A percentile compares a stretch with the other conserved stretches of the same genome.
Conservation (phyloP, 2,113 vertebrate genomes). For the Channa argus region DNA sequence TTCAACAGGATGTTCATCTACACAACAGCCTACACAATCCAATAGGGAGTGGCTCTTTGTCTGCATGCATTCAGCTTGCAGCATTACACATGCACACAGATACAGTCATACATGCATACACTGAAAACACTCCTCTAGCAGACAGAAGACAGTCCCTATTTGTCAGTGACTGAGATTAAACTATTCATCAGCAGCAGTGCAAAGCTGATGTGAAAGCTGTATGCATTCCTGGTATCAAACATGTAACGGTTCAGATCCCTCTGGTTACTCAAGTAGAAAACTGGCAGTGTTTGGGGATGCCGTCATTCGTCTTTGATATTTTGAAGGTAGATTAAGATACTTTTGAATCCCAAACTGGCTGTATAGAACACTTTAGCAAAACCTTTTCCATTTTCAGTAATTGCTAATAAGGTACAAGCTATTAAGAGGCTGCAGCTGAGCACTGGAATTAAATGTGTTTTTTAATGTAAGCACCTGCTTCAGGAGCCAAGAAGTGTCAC, state of each 20-base stretch:
- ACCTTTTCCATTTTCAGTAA: slow-evolving; percentile 65
- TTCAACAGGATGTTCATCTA: slow-evolving; percentile 27
- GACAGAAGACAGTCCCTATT: slow-evolving; percentile 44
- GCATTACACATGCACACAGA: slow-evolving; percentile 20
- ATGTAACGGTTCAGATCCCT: slow-evolving; percentile 25
- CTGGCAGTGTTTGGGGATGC: slow-evolving; percentile 41
- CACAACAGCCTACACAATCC: slow-evolving; percentile 40
- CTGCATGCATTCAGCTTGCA: slow-evolving; percentile 35
- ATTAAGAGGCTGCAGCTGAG: slow-evolving; percentile 55
- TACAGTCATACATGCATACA: slow-evolving; percentile 27
- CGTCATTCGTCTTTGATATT: slow-evolving; percentile 11
- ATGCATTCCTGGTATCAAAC: slow-evolving; percentile 63
- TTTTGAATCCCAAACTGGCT: slow-evolving; percentile 40
- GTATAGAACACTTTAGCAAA: slow-evolving; percentile 31
- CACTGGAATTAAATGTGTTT: slow-evolving; percentile 56
- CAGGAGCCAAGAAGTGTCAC: slow-evolving; percentile 62
- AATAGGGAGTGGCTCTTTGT: slow-evolving; percentile 70
- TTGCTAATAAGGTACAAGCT: slow-evolving; percentile 57
- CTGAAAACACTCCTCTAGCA: slow-evolving; percentile 26
- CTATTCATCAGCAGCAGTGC: slow-evolving; percentile 44
- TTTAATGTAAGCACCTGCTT: slow-evolving; percentile 63
- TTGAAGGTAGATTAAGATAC: slow-evolving; percentile 35
- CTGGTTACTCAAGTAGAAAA: slow-evolving; percentile 49
- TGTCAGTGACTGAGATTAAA: slow-evolving; percentile 57
- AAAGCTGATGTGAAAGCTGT: slow-evolving; percentile 52